phyloP scores from a whole-genome alignment of 2,888 invertebrate genomes.

The Plebejus melissa region DNA sequence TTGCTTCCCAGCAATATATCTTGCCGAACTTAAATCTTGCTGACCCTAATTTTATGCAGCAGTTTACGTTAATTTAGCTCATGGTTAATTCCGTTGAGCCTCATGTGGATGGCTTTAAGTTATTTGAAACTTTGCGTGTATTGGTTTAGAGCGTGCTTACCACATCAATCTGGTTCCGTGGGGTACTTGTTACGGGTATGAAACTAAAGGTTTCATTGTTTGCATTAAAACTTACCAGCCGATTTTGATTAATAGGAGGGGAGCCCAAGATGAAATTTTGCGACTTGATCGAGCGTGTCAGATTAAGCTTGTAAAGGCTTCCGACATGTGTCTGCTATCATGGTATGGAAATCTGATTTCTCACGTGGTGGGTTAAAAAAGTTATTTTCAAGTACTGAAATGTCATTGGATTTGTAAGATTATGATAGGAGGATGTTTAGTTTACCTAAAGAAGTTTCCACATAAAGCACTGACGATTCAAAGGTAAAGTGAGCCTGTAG shows the following conservation, averaged over 20 bases:
- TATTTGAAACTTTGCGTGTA: conserved; percentile 5
- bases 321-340: too few species aligned
- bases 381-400: too few species aligned
- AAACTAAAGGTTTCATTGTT: background rate
- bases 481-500: too few species aligned
- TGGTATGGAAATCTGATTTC: too few species aligned
- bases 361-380: too few species aligned
- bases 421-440: too few species aligned
- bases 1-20: background rate
- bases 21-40: background rate
- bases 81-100: conserved; percentile 4
- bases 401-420: too few species aligned
- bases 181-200: background rate
- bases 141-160: background rate
- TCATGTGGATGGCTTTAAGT: conserved; percentile 7
- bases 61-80: conserved; percentile 5
- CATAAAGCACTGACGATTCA: too few species aligned
- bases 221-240: background rate
- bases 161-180: background rate
- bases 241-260: background rate
- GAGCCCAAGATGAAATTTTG: too few species aligned
- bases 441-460: too few species aligned
- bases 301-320: too few species aligned
- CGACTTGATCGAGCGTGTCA: too few species aligned
- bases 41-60: conserved; percentile 6